Evolutionary conservation across 2,888 invertebrate species (phyloP), one percentile per base, ranked within the genome.

Genomic region (Drosophila cyrtoloma): DNA sequence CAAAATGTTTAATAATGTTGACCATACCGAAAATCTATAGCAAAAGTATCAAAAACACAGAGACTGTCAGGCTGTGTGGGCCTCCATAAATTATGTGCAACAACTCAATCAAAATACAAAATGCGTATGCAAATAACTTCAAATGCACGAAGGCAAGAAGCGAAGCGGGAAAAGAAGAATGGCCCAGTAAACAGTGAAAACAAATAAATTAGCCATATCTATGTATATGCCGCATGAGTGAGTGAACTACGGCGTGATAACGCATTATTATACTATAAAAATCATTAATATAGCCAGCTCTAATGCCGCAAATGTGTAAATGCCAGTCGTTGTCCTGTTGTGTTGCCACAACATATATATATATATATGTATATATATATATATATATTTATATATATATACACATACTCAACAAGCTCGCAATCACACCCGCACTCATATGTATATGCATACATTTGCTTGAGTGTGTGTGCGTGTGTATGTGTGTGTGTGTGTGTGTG

Each of bases 41-140:
- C 33, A 67, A 44, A 50, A 39, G 22, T 65, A 55, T 35, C 39
- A 67, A 44, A 32, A 62, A 16, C 52, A n/a, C 33, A 42, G 5
- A 30, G 39, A 35, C 12, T 42, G 47, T 26, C 62, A 52, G 16
- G 32, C 12, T 14, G 22, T 14, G 7, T 22, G 4, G 14, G 2
- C 47, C 9, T 9, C 74, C 75, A 78, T 88, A 72, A 85, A 78
- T 89, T 77, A 85, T 87, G 75, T 66, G 61, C 63, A 83, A 81
- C 80, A 90, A 81, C 86, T 87, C 89, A 88, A 87, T 87, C 90
- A 88, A 84, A 89, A 82, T 75, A 81, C 83, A 75, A 89, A 86
- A 86, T 74, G 51, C 71, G 37, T 47, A 81, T 78, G 79, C 53
- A 77, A 79, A 72, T 75, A 26, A 9, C 55, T 37, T 37, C 16